Evolutionary conservation across 92 coral and sea anemone genomes (phyloP), one percentile per base, ranked within the genome.

Genomic region (Blastomussa wellsi): DNA sequence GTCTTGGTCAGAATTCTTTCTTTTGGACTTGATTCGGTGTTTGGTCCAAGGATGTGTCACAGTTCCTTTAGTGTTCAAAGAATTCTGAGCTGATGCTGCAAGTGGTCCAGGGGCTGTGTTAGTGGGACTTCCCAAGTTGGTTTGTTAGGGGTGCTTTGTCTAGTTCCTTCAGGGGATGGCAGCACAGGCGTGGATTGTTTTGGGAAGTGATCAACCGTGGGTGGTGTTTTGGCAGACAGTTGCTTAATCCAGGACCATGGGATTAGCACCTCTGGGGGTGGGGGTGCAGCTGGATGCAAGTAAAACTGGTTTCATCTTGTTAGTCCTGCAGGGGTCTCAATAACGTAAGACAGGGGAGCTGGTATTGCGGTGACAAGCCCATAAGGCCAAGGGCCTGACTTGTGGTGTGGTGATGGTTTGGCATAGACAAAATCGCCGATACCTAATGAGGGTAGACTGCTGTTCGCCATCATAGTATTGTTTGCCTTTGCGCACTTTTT

Each of bases 321-420:
- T 48, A 48, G 14, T 8, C 52, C 52, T 48, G 52, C 52, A 48
- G 52, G 52, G 8, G 52, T 48, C 14, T 48, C 10, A 1, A 48
- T 0, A 48, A 48, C 14, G 52, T 48, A 48, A 15, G 52, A 48
- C 10, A 11, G 8, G 14, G 52, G 52, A 48, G 52, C 52, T 15
- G 52, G 52, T 8, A 48, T 48, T 11, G 52, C 90, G 39, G 86
- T 64, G 48, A 64, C 80, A 47, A 73, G 49, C 24, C 86, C 82
- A 51, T 87, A 87, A 48, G 41, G 66, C 86, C 87, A 81, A 33
- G 78, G 87, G 66, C 78, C 67, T 33, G 69, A 76, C 48, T 87
- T 87, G 86, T 87, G 74, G 49, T 76, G 90, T 32, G 90, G 86
- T 4, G 86, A 64, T 32, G 82, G 90, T 55, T 87, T 87, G 51